Base-by-base conservation (phyloP, 1,140 invertebrate species). In the Artemia franciscana region DNA sequence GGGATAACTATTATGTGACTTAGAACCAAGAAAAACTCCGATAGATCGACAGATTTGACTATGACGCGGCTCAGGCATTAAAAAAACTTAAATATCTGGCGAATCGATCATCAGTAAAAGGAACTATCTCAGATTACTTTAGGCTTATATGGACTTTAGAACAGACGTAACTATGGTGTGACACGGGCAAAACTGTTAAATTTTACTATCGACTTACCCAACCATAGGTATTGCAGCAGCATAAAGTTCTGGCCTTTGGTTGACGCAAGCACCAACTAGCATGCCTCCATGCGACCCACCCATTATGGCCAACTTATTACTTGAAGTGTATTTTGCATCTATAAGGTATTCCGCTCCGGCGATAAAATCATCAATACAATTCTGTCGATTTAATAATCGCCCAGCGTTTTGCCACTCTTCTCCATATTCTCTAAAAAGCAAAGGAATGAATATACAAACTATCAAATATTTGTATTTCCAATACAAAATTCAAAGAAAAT, bases 241-340 rank as follows among this genome's bases (percentile, higher is more conserved):
- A 76, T 88, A 98, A 12, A 98, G 77, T 71, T 96, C 88, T 3
- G 95, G 95, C 59, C 90, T 78, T 75, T 98, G 94, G 78, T 98
- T 97, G 56, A 86, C 80, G 69, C 84, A 88, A 4, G 92, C 91
- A 15, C 85, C 91, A 4, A 97, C 85, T 12, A 98, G 75, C 24
- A 99, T 76, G 2, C 95, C 95, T 5, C 95, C 95, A 77, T 98
- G 98, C 58, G 92, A 97, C 26, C 84, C 90, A 58, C 95, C 95
- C 73, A 94, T 85, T 67, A 95, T 93, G 1, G 81, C 82, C 28
- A 98, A 75, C 73, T 85, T 85, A 58, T 79, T 73, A 15, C 80
- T 73, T 24, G 71, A 76, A 0, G 91, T 95, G 71, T 94, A 96
- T 15, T 84, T 80, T 65, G 90, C 79, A 12, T 78, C 69, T 28